Evolutionary conservation across 2,113 vertebrate species (phyloP).

Genomic region (Terrapene triunguis): DNA sequence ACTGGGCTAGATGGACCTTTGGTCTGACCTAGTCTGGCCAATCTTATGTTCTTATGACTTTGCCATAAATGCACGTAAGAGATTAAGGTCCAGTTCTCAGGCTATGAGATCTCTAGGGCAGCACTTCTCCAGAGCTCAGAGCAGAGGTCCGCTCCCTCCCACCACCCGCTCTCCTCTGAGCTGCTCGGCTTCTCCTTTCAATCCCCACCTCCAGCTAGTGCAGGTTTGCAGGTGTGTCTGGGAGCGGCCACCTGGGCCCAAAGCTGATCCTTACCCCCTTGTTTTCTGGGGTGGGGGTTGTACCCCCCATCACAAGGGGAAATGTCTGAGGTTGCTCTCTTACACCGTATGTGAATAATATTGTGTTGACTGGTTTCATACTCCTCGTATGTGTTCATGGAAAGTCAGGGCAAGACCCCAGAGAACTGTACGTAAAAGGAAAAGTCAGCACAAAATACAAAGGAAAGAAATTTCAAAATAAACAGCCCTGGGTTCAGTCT

Average conservation of each 20-base stretch:
- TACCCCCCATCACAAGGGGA: neutral
- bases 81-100: neutral
- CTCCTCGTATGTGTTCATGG: neutral
- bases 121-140: neutral
- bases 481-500: accelerated
- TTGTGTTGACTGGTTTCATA: accelerated
- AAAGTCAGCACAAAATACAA: accelerated
- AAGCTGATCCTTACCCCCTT: neutral
- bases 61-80: neutral
- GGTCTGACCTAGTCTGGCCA: too few relatives aligned
- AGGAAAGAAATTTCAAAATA: accelerated
- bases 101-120: too few relatives aligned
- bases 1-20: too few relatives aligned
- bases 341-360: too few relatives aligned
- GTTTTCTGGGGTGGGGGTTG: too few relatives aligned
- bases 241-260: neutral
- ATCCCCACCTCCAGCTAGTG: neutral
- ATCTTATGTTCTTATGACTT: neutral
- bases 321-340: accelerated
- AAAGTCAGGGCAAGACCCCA: accelerated
- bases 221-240: neutral
- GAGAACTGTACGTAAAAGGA: accelerated
- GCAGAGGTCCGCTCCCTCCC: neutral
- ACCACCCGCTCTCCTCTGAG: neutral
- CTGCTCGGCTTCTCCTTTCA: neutral